Base-by-base conservation (phyloP, 2,113 vertebrate species). In the Vimba vimba region DNA sequence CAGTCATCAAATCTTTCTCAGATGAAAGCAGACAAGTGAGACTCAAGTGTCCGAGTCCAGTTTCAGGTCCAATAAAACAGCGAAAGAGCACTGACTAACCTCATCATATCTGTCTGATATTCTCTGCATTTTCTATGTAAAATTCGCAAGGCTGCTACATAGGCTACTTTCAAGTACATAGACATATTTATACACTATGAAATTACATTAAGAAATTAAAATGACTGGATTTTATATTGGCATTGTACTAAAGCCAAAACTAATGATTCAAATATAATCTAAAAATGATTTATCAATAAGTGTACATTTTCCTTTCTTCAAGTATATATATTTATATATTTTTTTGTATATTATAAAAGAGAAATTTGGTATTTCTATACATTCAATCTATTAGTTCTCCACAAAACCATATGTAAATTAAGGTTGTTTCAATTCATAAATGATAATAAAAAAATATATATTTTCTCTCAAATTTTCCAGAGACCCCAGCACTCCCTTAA, bases 21-120 rank as follows among this genome's bases (percentile, higher is more conserved):
- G 25, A 86, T 81, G 66, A 86, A 69, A 81, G 85, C 23, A 60
- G 85, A 86, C 78, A 86, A 64, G 68, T 30, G 43, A 79, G 69
- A 81, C 77, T 85, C 71, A 75, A 21, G 55, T 57, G 19, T 4
- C 64, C 9, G 12, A 59, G 50, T 19, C 27, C 33, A 47, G 52
- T 36, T 47, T 86, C 17, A 80, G 23, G 4, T 50, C 73, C 43
- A 75, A 50, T 50, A 50, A 50, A 50, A 50, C 12, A 13, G 12
- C 3, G 4, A 50, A 50, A 33, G 15, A 68, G 30, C 23, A 50
- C 23, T 13, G 12, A 7, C 10, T 6, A 50, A 60, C 59, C 59
- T 60, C 59, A 60, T 60, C 8, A 66, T 27, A 66, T 66, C 9
- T 66, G 62, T 30, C 23, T 25, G 25, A 30, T 66, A 10, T 66